Percentiles rank a stretch among this genome's conserved stretches.
These are phyloP conservation scores for Cynopterus brachyotis DNA, from an alignment of 2,113 vertebrate species.

Conservation along the genomic window DNA sequence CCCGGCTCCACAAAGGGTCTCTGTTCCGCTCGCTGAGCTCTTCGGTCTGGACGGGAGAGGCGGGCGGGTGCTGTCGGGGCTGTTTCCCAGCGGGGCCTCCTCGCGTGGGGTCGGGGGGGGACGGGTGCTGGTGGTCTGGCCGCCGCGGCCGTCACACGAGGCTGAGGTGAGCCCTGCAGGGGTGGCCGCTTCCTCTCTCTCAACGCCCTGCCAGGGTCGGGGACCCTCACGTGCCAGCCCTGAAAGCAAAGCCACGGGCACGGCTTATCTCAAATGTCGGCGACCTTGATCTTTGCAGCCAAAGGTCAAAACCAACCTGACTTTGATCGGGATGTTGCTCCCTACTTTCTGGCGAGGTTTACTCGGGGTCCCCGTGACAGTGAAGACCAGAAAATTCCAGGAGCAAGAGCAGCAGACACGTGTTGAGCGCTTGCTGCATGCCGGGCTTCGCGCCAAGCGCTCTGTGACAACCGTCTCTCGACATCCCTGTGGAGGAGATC, in stretches of 20 bases:
- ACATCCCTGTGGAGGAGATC: not conserved
- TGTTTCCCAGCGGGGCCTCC: not conserved
- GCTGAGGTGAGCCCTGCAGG: not conserved
- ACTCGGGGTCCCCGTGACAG: too few relatives aligned
- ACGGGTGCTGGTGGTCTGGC: not conserved
- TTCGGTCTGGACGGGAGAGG: not conserved
- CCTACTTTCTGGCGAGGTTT: not conserved
- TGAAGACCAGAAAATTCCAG: too few relatives aligned
- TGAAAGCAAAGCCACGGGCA: not conserved
- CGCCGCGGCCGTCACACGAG: not conserved
- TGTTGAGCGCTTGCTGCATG: not conserved
- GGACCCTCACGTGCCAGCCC: not conserved
- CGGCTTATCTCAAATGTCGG: not conserved
- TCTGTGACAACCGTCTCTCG: not conserved
- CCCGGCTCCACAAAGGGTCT: not conserved
- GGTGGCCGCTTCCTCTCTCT: not conserved
- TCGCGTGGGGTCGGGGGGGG: not conserved
- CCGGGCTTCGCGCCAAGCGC: too few relatives aligned
- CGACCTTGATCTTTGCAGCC: not conserved
- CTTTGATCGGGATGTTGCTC: not conserved
- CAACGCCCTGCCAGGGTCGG: not conserved
- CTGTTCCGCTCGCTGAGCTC: not conserved
- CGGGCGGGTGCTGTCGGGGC: rapidly evolving
- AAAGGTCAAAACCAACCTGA: not conserved
- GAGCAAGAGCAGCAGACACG: not conserved